Evolutionary conservation across 1,140 invertebrate species (phyloP).

Genomic region (Aphidius gifuensis): DNA sequence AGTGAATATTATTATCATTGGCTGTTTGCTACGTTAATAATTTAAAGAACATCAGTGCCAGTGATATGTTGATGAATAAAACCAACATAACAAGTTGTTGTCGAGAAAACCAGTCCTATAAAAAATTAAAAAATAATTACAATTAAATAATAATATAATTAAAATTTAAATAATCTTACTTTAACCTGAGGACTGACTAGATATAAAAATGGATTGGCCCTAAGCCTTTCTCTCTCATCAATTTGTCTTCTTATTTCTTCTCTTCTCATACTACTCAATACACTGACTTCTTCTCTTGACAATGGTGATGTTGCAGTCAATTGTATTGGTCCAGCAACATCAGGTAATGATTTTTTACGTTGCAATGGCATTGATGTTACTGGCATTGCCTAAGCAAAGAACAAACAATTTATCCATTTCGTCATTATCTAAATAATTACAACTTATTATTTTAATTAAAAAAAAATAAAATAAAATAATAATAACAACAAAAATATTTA

Average conservation of each 20-base stretch:
- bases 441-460: too few relatives aligned
- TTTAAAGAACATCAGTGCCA: slow-evolving; percentile 97
- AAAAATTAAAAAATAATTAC: slow-evolving; percentile 31
- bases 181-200: slow-evolving; percentile 94
- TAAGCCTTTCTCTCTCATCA: slow-evolving; percentile 87
- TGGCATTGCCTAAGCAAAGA: slow-evolving; percentile 63
- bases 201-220: slow-evolving; percentile 91
- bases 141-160: not conserved
- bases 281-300: slow-evolving; percentile 92
- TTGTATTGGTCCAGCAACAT: slow-evolving; percentile 78
- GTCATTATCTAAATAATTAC: too few relatives aligned
- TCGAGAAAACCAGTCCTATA: slow-evolving; percentile 95
- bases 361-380: slow-evolving; percentile 69
- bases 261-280: slow-evolving; percentile 85
- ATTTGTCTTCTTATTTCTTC: slow-evolving; percentile 89
- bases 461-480: too few relatives aligned
- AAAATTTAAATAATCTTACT: slow-evolving; percentile 62
- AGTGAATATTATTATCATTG: slow-evolving; percentile 24
- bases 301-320: slow-evolving; percentile 69
- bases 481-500: too few relatives aligned
- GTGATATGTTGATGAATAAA: slow-evolving; percentile 91
- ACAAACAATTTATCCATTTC: too few relatives aligned
- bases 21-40: slow-evolving; percentile 77
- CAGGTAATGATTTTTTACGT: slow-evolving; percentile 93
- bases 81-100: slow-evolving; percentile 94